Percentiles rank a stretch among this genome's conserved stretches.
phyloP scores from a whole-genome alignment of 2,888 invertebrate genomes.

The Hylaea fasciaria region DNA sequence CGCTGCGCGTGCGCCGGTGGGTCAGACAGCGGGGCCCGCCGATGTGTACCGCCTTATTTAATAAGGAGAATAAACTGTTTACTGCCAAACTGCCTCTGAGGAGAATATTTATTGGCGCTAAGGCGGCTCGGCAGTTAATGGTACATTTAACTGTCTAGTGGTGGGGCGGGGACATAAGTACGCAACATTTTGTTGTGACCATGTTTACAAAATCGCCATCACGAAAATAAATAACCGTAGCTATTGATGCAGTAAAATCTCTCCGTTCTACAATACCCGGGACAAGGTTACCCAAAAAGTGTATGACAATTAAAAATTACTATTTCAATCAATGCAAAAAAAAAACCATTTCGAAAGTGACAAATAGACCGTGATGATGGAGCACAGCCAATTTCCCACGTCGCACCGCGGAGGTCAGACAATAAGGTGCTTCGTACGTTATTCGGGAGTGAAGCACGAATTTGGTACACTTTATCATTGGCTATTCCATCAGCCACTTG shows the following conservation, averaged over 20 bases:
- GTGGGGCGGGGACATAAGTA: too few species aligned
- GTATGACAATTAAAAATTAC: neutral
- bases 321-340: slow-evolving; percentile 4
- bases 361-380: slow-evolving; percentile 10
- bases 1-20: slow-evolving; percentile 44
- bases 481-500: too few species aligned
- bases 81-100: slow-evolving; percentile 6
- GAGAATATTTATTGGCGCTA: slow-evolving; percentile 17
- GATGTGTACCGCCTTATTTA: slow-evolving; percentile 41
- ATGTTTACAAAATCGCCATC: too few species aligned
- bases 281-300: neutral
- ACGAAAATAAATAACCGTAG: too few species aligned
- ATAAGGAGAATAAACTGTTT: slow-evolving; percentile 44
- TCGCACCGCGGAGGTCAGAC: slow-evolving; percentile 11
- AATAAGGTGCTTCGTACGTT: slow-evolving; percentile 13
- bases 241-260: neutral
- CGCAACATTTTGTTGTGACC: too few species aligned
- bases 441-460: neutral
- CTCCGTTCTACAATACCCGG: neutral
- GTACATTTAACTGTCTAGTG: neutral
- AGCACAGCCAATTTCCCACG: slow-evolving; percentile 18
- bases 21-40: slow-evolving; percentile 42
- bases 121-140: neutral
- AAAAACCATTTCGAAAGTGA: slow-evolving; percentile 11
- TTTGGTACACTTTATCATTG: neutral